Evolutionary conservation across 2,113 vertebrate genomes (phyloP).

Genomic region (Osmerus mordax): DNA sequence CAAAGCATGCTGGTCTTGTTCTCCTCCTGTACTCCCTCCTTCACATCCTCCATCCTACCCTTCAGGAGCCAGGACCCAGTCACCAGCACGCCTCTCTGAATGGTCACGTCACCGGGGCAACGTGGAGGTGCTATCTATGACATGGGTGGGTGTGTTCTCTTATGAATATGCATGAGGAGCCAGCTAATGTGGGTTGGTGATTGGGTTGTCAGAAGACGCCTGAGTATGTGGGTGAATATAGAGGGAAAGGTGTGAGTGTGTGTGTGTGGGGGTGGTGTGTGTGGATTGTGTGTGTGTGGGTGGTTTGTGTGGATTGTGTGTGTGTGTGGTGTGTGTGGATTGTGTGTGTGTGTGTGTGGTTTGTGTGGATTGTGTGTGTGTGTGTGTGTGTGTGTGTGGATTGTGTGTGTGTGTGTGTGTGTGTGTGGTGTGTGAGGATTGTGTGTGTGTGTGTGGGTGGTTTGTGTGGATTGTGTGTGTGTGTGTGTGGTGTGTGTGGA

Average conservation of each 20-base stretch:
- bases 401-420: too few species aligned
- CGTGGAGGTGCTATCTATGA: conserved; percentile 1
- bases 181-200: conserved; percentile 16
- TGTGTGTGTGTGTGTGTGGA: too few species aligned
- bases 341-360: too few species aligned
- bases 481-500: too few species aligned
- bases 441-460: too few species aligned
- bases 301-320: not conserved
- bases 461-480: too few species aligned
- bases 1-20: too few species aligned
- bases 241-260: not conserved
- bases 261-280: not conserved
- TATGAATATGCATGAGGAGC: conserved; percentile 28
- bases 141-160: not conserved
- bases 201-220: conserved; percentile 11
- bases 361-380: too few species aligned
- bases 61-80: not conserved
- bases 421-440: too few species aligned
- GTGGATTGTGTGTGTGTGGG: not conserved
- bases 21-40: conserved; percentile 12
- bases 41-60: not conserved
- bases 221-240: not conserved
- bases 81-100: too few species aligned
- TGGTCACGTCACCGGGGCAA: not conserved
- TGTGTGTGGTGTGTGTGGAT: too few species aligned